Evolutionary conservation across 2,888 invertebrate species (phyloP), one percentile per base, ranked within the genome.

Genomic region (Drosophila mercatorum): DNA sequence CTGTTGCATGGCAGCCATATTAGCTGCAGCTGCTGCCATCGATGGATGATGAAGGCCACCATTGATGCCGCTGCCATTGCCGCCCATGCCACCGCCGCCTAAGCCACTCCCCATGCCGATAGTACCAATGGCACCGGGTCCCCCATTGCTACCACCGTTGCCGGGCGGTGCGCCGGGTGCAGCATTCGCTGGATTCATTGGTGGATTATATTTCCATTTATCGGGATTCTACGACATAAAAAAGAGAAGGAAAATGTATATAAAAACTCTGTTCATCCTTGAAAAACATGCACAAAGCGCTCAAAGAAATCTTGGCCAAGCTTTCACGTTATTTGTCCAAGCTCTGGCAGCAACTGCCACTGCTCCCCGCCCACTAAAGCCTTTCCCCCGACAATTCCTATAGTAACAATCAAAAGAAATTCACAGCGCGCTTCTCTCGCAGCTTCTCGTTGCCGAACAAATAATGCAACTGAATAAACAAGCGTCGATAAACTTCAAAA

Each of bases 131-230:
- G 91, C 78, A 5, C 92, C 92, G 4, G 91, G 92, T 8, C 92
- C 91, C n/a, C 90, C 89, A 94, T 90, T 93, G 92, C 76, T 92
- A 93, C 86, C 89, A 57, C 88, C 88, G 57, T 83, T 80, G 12
- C 91, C 91, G 8, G 95, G 93, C 56, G 90, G 91, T 53, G 84
- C 91, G 52, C 94, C 94, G 92, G 95, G 94, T 82, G 92, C 90
- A 12, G 91, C 89, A 75, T 91, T 92, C 31, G 78, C 81, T 17
- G 95, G 92, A 87, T 92, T 92, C 91, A 91, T 92, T 40, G 92
- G 92, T 90, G 95, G 93, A 92, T 96, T 94, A 93, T 96, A 96
- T 92, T 96, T 97, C 96, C 97, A 97, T 94, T 97, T 97, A 94
- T 97, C 97, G 93, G 96, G 96, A 93, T 95, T 96, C 96, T 97